Evolutionary conservation across 1,140 invertebrate species (phyloP).

Genomic region (Phocides pigmalion): DNA sequence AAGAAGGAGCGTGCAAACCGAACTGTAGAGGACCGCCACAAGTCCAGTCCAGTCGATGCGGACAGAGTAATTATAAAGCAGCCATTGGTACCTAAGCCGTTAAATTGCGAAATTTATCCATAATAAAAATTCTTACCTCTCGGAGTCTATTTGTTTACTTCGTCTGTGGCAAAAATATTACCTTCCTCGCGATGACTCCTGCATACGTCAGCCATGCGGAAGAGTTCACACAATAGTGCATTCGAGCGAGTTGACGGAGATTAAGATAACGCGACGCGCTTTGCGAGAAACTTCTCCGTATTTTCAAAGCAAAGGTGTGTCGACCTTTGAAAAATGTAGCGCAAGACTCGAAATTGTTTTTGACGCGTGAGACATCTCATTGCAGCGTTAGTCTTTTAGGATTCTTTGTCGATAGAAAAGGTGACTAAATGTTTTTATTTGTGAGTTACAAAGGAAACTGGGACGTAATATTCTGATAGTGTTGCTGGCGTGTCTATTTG

Average conservation of each 20-base stretch:
- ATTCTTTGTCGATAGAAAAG: not conserved
- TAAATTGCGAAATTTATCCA: too few relatives aligned
- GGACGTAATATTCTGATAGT: not conserved
- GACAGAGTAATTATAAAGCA: too few relatives aligned
- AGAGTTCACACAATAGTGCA: constrained; percentile 33
- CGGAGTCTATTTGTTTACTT: not conserved
- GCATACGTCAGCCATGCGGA: constrained; percentile 32
- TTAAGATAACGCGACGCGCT: constrained; percentile 34
- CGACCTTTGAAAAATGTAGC: constrained; percentile 32
- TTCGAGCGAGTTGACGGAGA: constrained; percentile 29
- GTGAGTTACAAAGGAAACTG: constrained; percentile 5
- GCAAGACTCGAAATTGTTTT: constrained; percentile 27
- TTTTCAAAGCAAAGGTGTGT: constrained; percentile 32
- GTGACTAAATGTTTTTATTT: constrained; percentile 22
- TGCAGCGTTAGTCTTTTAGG: not conserved
- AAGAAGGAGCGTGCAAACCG: too few relatives aligned
- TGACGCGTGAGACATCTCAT: constrained; percentile 1
- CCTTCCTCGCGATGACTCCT: constrained; percentile 34
- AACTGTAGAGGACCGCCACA: too few relatives aligned
- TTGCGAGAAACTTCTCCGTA: constrained; percentile 5
- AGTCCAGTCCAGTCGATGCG: too few relatives aligned
- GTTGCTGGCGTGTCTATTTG: too few relatives aligned
- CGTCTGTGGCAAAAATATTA: constrained; percentile 26
- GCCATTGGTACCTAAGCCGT: too few relatives aligned
- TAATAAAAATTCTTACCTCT: too few relatives aligned